phyloP scores from a whole-genome alignment of 37 sponge, comb jelly and placozoan genomes.

The Aplysina aerophoba region DNA sequence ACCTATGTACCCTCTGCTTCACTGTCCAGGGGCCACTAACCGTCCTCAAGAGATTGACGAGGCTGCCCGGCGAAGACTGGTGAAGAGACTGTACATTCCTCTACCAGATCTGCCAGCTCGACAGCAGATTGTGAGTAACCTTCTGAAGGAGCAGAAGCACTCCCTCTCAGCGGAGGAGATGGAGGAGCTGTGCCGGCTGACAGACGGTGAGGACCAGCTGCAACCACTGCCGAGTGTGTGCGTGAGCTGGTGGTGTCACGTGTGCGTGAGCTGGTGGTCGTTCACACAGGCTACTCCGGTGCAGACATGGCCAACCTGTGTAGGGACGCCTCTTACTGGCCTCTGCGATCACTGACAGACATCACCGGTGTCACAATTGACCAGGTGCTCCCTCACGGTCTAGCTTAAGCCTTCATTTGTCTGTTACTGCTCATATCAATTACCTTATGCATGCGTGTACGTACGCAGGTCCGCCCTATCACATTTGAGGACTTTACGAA shows the following conservation, averaged over 20 bases:
- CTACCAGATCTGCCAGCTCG: constrained; percentile 89
- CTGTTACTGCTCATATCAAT: not conserved
- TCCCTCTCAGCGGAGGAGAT: constrained; percentile 72
- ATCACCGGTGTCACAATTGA: constrained; percentile 79
- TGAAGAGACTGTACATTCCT: constrained; percentile 98
- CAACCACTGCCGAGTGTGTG: too few species aligned
- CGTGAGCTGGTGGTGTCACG: too few species aligned
- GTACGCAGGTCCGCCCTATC: constrained; percentile 86
- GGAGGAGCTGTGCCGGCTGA: constrained; percentile 45
- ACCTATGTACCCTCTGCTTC: not conserved
- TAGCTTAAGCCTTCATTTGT: not conserved
- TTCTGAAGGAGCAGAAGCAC: constrained; percentile 75
- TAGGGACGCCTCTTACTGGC: constrained; percentile 94
- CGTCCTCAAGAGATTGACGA: constrained; percentile 99
- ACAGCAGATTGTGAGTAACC: constrained; percentile 74
- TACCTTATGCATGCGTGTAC: not conserved
- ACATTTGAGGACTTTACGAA: constrained; percentile 76
- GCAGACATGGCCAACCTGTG: constrained; percentile 96
- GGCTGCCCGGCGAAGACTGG: constrained; percentile 93
- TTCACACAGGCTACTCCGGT: constrained; percentile 90
- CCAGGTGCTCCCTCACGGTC: constrained; percentile 47
- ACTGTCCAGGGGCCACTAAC: constrained; percentile 48
- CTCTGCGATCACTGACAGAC: constrained; percentile 82
- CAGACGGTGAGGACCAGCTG: constrained; percentile 78
- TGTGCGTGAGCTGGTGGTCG: too few species aligned